Conservation (phyloP, 2,888 invertebrate genomes). For the Yponomeuta plumbellus region DNA sequence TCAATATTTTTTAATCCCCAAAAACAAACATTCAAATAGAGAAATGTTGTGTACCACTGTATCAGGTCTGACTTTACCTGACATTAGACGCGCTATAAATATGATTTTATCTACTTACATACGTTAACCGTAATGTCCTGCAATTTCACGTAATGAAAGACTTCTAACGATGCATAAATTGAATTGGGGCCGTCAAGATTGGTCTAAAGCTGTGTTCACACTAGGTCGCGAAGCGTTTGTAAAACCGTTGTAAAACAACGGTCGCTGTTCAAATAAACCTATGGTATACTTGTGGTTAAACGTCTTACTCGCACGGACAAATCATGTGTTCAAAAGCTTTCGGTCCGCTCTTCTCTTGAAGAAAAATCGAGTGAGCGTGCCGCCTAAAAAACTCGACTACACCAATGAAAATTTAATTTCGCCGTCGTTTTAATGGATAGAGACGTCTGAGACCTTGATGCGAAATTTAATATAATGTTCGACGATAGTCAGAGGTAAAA, state of each 20-base stretch:
- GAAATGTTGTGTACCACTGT: too few relatives aligned
- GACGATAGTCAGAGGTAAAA: conserved; percentile 44
- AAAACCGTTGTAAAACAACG: background rate
- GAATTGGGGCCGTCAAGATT: background rate
- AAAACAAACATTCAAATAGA: too few relatives aligned
- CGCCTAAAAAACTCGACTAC: conserved; percentile 4
- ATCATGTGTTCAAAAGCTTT: too few relatives aligned
- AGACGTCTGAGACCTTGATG: conserved; percentile 49
- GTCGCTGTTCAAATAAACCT: background rate
- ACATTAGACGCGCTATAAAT: background rate
- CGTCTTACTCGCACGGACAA: too few relatives aligned
- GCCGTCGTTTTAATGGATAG: conserved; percentile 60
- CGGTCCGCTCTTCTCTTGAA: too few relatives aligned
- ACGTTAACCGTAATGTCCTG: background rate
- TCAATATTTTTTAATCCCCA: too few relatives aligned
- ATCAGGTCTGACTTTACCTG: background rate
- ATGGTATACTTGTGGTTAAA: too few relatives aligned
- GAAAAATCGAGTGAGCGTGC: background rate
- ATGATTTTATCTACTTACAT: background rate
- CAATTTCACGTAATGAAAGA: background rate
- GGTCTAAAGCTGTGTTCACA: background rate
- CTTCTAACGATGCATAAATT: background rate
- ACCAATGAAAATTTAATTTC: conserved; percentile 54
- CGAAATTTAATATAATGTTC: conserved; percentile 65
- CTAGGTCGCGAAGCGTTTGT: background rate